Base-by-base conservation (phyloP, 2,797 vertebrate species). In the Coregonus ussuriensis region DNA sequence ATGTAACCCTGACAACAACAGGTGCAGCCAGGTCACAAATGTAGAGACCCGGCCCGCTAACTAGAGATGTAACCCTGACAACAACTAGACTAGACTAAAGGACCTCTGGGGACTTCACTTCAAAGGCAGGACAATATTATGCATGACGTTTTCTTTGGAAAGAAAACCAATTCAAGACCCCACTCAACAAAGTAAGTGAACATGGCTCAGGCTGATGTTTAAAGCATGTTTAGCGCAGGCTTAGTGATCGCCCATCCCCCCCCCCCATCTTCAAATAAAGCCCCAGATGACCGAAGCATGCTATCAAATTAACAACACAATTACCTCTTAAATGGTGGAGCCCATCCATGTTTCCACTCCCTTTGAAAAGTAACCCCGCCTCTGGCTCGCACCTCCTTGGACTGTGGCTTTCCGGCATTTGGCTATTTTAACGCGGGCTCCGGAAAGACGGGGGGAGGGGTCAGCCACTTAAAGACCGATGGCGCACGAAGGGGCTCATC, bases 381-480 rank as follows among this genome's bases (percentile, higher is more conserved):
- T 83, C 79, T 89, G 88, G 85, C 87, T 86, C 73, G 75, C 82
- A 82, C 78, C 78, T 87, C 82, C 83, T 87, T 80, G 9, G 41
- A 47, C 41, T 47, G 9, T 11, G 41, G 84, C 84, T 86, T 72
- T 74, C 63, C 68, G 76, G 80, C 41, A 47, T 47, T 18, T 41
- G 83, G 83, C 88, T 93, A 94, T 93, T 94, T 94, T 92, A 93
- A 90, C 82, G 31, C 29, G 29, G n/a, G n/a, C n/a, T n/a, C n/a
- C n/a, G n/a, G n/a, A n/a, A n/a, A n/a, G n/a, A n/a, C n/a, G n/a
- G 79, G 79, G 53, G 33, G 76, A 77, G 66, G 74, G 53, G 16
- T 79, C 87, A 86, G 80, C 72, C 73, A 80, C 68, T 79, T 83
- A 67, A 83, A 85, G 85, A 87, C 82, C 82, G 77, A 89, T 71